Base-by-base conservation (phyloP, 2,113 vertebrate species). In the Cromileptes altivelis region DNA sequence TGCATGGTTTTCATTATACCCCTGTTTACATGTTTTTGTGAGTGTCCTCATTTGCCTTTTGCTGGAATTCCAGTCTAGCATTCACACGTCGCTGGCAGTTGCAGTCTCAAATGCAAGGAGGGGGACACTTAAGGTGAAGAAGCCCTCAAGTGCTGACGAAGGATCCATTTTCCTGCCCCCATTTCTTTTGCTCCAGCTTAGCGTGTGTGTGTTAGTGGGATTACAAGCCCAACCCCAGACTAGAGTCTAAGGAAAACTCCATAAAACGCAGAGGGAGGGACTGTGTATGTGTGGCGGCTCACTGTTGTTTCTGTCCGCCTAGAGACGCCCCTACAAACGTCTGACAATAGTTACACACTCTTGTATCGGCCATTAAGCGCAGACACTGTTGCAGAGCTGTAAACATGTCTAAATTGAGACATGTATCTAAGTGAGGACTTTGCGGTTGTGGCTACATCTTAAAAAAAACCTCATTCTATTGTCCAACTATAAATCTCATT, bases 251-350 rank as follows among this genome's bases (percentile, higher is more conserved):
- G 69, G 80, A 85, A 85, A 91, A 85, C 61, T 77, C 70, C 52
- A 88, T 87, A 76, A 90, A 91, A 81, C 65, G 47, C 63, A 15
- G 73, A 50, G 84, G 92, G 85, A 79, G 89, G 81, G 89, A 71
- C 65, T 82, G 61, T 64, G 50, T 53, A 47, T 68, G 49, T 78
- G 82, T 72, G 89, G 75, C 74, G 72, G 56, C 58, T n/a, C 13
- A 42, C 53, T 63, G 77, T 69, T 77, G 80, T 82, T 64, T 71
- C 57, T 78, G 69, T 85, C 78, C 40, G 42, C 70, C 45, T 53
- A 45, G 64, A 85, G 61, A 89, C 68, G 14, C 85, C 72, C 78
- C 60, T 70, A 23, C 49, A 3, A 30, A 60, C 49, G 1, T 58
- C 63, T 63, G 77, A 88, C 78, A 90, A 82, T 55, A 81, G 21